Conservation (phyloP, 2,888 invertebrate species). For the Neoascia interrupta region DNA sequence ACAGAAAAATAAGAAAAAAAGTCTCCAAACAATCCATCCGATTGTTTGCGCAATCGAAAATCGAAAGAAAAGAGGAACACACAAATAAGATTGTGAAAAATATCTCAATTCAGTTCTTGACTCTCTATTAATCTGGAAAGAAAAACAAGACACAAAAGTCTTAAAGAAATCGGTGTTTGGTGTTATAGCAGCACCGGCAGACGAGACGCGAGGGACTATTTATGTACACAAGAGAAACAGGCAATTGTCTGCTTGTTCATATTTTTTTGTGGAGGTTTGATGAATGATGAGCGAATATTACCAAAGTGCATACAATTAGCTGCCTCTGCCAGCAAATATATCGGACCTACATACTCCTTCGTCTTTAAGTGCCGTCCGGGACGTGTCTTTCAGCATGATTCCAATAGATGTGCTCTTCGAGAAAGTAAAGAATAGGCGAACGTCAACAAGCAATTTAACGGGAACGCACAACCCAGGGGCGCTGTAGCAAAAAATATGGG, state of each 20-base stretch:
- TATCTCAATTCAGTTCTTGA: conserved; percentile 34
- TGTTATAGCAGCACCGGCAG: conserved; percentile 11
- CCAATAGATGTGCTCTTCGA: conserved; percentile 37
- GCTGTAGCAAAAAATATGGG: too few species aligned
- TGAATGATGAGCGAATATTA: conserved; percentile 64
- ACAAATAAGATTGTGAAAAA: conserved; percentile 26
- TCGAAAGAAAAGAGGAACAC: not conserved
- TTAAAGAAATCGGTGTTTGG: conserved; percentile 29
- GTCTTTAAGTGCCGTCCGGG: conserved; percentile 29
- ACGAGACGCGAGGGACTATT: not conserved
- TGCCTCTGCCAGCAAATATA: conserved; percentile 36
- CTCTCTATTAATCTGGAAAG: conserved; percentile 19
- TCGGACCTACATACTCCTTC: not conserved
- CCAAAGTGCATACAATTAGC: conserved; percentile 56
- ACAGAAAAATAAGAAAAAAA: not conserved
- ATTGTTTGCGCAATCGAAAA: conserved; percentile 40
- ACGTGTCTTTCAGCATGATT: conserved; percentile 42
- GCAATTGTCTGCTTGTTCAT: conserved; percentile 24
- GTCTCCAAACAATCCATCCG: conserved; percentile 38
- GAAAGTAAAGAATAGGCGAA: too few species aligned
- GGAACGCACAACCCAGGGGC: too few species aligned
- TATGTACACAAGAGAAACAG: conserved; percentile 27
- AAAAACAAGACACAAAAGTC: conserved; percentile 1
- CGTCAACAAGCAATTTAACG: too few species aligned
- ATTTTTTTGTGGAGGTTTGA: conserved; percentile 40